Conservation (phyloP, 2,113 vertebrate genomes). For the Chinchilla lanigera region DNA sequence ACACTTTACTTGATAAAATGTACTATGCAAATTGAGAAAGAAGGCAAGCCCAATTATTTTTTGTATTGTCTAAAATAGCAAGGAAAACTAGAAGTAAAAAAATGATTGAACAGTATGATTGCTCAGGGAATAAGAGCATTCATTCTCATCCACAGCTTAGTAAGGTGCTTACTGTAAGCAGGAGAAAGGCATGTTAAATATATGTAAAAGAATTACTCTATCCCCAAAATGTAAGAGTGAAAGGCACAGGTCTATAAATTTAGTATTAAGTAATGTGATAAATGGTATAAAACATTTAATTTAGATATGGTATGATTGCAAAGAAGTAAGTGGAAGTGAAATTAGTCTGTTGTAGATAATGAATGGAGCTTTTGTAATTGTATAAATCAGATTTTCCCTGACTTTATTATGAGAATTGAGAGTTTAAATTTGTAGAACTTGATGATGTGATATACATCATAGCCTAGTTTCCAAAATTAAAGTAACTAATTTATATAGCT, state of each 20-base stretch:
- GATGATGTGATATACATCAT: neutral
- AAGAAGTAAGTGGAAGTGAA: neutral
- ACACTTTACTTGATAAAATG: neutral
- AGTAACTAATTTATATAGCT: neutral
- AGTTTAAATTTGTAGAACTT: neutral
- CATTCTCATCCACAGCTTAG: neutral
- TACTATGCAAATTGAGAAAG: neutral
- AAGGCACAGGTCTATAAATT: neutral
- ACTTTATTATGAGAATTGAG: neutral
- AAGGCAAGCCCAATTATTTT: neutral
- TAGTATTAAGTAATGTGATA: neutral
- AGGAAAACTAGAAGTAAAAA: neutral
- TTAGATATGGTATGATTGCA: neutral
- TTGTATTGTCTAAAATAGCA: neutral
- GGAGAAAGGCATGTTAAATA: neutral
- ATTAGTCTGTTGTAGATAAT: neutral
- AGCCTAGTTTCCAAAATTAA: neutral
- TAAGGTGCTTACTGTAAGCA: neutral
- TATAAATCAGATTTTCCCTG: too few species aligned
- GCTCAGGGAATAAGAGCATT: neutral
- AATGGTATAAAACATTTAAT: neutral
- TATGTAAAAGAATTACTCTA: neutral
- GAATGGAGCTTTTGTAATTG: neutral
- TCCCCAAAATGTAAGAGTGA: neutral
- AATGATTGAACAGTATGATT: neutral